phyloP scores from a whole-genome alignment of 2,113 vertebrate genomes.

The human (Homo sapiens) region DNA sequence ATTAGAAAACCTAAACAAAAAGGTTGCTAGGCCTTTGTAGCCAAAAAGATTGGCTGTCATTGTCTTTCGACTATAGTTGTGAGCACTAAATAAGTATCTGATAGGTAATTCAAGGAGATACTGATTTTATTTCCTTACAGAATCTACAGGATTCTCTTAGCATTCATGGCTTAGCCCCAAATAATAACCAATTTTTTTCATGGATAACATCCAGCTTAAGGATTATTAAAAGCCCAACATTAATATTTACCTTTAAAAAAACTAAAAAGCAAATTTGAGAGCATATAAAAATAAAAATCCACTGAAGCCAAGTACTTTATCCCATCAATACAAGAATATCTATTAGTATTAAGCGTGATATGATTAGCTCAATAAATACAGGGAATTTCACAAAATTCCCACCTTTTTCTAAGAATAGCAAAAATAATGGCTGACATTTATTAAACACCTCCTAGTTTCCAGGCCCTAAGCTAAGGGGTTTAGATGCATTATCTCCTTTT shows the following conservation, averaged over 20 bases:
- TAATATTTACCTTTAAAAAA: constrained; percentile 27
- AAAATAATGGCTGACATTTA: neutral
- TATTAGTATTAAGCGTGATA: neutral
- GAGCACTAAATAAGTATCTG: neutral
- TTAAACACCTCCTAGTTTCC: neutral
- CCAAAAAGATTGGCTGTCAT: neutral
- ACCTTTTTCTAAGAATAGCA: neutral
- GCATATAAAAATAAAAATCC: neutral
- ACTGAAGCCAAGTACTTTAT: neutral
- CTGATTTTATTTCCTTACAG: neutral
- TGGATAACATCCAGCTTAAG: neutral
- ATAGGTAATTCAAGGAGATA: neutral
- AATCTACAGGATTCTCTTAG: constrained; percentile 10
- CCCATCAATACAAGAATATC: neutral
- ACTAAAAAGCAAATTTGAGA: neutral
- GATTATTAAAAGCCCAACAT: neutral
- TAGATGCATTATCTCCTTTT: neutral
- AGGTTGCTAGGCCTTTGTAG: neutral
- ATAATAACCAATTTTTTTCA: neutral
- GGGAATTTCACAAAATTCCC: neutral
- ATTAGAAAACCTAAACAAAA: neutral
- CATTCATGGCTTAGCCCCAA: neutral
- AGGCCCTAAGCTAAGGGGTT: neutral
- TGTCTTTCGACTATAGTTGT: neutral
- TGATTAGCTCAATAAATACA: neutral